A percentile compares a stretch with the other conserved stretches of the same genome.
Conservation (phyloP, 1,140 invertebrate species). For the Amyelois transitella region DNA sequence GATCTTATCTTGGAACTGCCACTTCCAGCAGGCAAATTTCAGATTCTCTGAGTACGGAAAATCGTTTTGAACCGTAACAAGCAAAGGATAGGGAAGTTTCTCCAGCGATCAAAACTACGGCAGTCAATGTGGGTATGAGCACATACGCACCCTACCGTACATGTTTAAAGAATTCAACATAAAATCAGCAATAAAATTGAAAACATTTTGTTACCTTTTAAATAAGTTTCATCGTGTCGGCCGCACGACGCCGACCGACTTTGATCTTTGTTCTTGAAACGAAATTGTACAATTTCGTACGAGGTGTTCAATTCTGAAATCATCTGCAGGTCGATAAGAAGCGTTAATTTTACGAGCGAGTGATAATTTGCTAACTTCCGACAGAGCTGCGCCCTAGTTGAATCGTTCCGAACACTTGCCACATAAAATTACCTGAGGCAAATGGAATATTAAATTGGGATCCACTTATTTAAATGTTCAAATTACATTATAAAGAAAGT, state of each 20-base stretch:
- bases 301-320: conserved; percentile 44
- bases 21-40: conserved; percentile 73
- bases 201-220: conserved; percentile 73
- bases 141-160: conserved; percentile 48
- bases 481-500: background rate
- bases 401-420: conserved; percentile 64
- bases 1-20: conserved; percentile 72
- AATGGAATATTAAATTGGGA: conserved; percentile 40
- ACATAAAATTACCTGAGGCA: conserved; percentile 47
- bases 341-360: conserved; percentile 73
- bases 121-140: conserved; percentile 43
- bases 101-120: background rate
- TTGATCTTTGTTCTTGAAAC: conserved; percentile 47
- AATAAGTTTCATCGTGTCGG: conserved; percentile 62
- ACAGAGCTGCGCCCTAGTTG: conserved; percentile 68
- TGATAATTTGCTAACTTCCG: conserved; percentile 74
- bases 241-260: conserved; percentile 32
- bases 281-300: conserved; percentile 50
- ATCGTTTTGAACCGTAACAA: background rate
- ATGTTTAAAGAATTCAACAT: conserved; percentile 72
- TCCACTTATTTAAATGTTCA: background rate
- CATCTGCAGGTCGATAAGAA: conserved; percentile 71
- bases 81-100: background rate
- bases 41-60: conserved; percentile 39
- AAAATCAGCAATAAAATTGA: conserved; percentile 73